Evolutionary conservation across 2,888 invertebrate genomes (phyloP).

Genomic region (Acrobasis repandana): DNA sequence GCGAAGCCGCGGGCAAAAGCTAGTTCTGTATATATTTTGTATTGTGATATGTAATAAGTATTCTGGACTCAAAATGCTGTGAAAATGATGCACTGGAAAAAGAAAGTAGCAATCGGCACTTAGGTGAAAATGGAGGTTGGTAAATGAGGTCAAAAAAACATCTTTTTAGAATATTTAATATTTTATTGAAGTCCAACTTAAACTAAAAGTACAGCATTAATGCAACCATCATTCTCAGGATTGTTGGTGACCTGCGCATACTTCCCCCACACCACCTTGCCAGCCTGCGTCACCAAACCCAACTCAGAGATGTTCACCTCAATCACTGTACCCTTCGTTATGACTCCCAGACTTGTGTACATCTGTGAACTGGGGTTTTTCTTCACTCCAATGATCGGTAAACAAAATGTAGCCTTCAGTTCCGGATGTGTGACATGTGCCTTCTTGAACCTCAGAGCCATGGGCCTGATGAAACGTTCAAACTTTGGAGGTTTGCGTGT

Average conservation of each 20-base stretch:
- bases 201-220: slow-evolving; percentile 98
- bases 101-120: no score
- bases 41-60: no score
- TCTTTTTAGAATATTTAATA: slow-evolving; percentile 18
- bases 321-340: slow-evolving; percentile 98
- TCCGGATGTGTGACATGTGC: slow-evolving; percentile 99
- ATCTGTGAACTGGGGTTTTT: slow-evolving; percentile 99
- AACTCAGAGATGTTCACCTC: slow-evolving; percentile 99
- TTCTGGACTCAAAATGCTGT: no score
- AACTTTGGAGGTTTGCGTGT: slow-evolving; percentile 99
- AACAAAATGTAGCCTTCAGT: slow-evolving; percentile 97
- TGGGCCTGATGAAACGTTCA: slow-evolving; percentile 98
- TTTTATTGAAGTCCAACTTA: slow-evolving; percentile 69
- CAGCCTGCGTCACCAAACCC: slow-evolving; percentile 98
- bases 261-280: slow-evolving; percentile 99
- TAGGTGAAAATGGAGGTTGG: background rate
- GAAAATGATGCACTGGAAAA: no score
- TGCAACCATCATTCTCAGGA: slow-evolving; percentile 99
- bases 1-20: no score
- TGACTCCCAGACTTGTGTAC: slow-evolving; percentile 98
- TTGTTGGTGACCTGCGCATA: slow-evolving; percentile 99
- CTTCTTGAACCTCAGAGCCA: slow-evolving; percentile 97
- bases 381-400: slow-evolving; percentile 99
- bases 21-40: no score
- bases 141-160: background rate